Percentiles rank a stretch among this genome's conserved stretches.
phyloP scores from a whole-genome alignment of 2,797 vertebrate genomes.

The Tarsius wallacei region DNA sequence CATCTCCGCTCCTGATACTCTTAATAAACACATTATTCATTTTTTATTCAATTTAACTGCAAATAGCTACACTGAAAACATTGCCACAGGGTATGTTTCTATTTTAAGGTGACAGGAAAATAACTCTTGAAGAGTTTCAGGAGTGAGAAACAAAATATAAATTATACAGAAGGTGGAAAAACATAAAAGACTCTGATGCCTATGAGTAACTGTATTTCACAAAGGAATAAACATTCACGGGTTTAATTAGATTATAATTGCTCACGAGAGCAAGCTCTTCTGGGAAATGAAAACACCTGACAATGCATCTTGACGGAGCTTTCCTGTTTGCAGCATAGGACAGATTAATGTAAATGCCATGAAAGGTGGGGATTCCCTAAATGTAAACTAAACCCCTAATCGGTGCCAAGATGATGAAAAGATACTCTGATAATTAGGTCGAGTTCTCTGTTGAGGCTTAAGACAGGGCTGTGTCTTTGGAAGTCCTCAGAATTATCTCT shows the following conservation, averaged over 20 bases:
- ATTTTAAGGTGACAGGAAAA: slow-evolving; percentile 84
- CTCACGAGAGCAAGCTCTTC: slow-evolving; percentile 82
- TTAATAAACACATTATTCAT: slow-evolving; percentile 78
- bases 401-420: slow-evolving; percentile 63
- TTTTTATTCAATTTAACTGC: slow-evolving; percentile 85
- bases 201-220: slow-evolving; percentile 88
- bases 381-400: slow-evolving; percentile 57
- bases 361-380: slow-evolving; percentile 57
- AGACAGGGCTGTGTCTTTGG: not conserved
- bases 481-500: not conserved
- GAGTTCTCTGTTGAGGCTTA: slow-evolving; percentile 17
- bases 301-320: slow-evolving; percentile 74
- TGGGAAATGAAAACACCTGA: slow-evolving; percentile 86
- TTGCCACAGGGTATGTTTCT: slow-evolving; percentile 74
- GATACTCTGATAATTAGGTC: slow-evolving; percentile 30
- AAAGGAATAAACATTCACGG: slow-evolving; percentile 88
- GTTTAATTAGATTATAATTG: slow-evolving; percentile 90
- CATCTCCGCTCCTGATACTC: slow-evolving; percentile 66
- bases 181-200: slow-evolving; percentile 83
- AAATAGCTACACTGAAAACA: slow-evolving; percentile 83
- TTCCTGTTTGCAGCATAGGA: slow-evolving; percentile 59
- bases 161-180: slow-evolving; percentile 81
- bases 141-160: slow-evolving; percentile 87
- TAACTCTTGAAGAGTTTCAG: slow-evolving; percentile 85
- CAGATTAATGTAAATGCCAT: slow-evolving; percentile 66